phyloP scores from a whole-genome alignment of 2,797 vertebrate genomes.

The Pseudochromis fuscus region DNA sequence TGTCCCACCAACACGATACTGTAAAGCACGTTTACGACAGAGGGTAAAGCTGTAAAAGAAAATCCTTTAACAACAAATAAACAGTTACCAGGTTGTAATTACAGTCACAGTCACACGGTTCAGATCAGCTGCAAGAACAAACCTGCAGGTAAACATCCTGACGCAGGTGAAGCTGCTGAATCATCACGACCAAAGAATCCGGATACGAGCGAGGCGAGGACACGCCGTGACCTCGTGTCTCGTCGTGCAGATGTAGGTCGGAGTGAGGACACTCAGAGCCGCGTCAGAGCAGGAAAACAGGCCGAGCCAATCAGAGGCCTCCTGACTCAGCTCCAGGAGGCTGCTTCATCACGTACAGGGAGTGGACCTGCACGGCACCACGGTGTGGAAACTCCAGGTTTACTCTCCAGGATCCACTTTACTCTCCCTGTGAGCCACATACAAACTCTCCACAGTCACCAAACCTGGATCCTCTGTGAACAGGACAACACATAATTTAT shows the following conservation, averaged over 20 bases:
- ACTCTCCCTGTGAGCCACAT: too few species aligned
- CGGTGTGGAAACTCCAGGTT: slow-evolving; percentile 49
- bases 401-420: too few species aligned
- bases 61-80: slow-evolving; percentile 53
- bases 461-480: too few species aligned
- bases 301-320: slow-evolving; percentile 37
- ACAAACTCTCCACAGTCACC: too few species aligned
- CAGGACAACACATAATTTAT: too few species aligned
- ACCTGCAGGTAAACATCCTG: slow-evolving; percentile 25
- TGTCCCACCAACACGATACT: slow-evolving; percentile 48
- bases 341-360: slow-evolving; percentile 57
- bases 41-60: slow-evolving; percentile 50
- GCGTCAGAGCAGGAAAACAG: slow-evolving; percentile 10
- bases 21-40: slow-evolving; percentile 68
- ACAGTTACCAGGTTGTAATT: slow-evolving; percentile 57
- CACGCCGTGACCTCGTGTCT: slow-evolving; percentile 30
- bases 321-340: slow-evolving; percentile 54
- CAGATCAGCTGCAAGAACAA: slow-evolving; percentile 22
- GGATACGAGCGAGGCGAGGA: background rate
- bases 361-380: slow-evolving; percentile 61
- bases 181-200: slow-evolving; percentile 6
- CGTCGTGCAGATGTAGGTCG: slow-evolving; percentile 39
- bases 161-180: slow-evolving; percentile 7
- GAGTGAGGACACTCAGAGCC: slow-evolving; percentile 39
- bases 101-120: slow-evolving; percentile 35